These are phyloP conservation scores for Hipparchia semele DNA, from an alignment of 2,888 invertebrate species.

Conservation along the genomic window DNA sequence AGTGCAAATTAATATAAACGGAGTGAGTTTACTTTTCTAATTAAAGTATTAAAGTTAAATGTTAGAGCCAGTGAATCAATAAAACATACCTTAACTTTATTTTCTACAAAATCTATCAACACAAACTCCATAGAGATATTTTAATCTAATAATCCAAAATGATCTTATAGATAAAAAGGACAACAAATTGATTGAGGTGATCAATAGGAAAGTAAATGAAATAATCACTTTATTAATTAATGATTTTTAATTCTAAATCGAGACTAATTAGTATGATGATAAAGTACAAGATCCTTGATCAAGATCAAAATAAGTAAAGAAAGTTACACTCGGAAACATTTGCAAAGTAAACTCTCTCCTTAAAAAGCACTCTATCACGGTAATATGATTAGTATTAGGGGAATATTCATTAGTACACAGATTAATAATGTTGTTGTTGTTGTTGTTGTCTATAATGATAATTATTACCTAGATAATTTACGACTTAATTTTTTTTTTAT, in stretches of 20 bases:
- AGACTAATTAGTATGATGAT: no score
- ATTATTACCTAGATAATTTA: neutral
- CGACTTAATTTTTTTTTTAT: neutral
- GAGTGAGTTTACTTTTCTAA: conserved; percentile 50
- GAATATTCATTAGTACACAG: neutral
- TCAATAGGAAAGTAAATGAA: no score
- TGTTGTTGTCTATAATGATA: neutral
- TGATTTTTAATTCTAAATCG: no score
- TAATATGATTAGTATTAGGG: conserved; percentile 19
- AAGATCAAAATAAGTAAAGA: no score
- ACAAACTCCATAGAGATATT: no score
- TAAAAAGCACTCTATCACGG: conserved; percentile 33
- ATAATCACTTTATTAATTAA: no score
- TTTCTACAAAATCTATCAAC: neutral
- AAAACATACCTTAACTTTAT: no score
- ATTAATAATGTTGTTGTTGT: neutral
- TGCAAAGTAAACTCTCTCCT: conserved; percentile 33
- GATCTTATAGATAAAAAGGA: no score
- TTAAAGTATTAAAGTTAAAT: neutral
- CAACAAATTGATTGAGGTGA: no score
- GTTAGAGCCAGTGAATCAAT: no score
- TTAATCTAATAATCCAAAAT: no score
- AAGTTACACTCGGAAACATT: neutral
- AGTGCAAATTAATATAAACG: conserved; percentile 65
- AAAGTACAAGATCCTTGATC: no score